Percentiles rank a stretch among this genome's conserved stretches.
phyloP scores from a whole-genome alignment of 2,113 vertebrate species.

The Aythya baeri region DNA sequence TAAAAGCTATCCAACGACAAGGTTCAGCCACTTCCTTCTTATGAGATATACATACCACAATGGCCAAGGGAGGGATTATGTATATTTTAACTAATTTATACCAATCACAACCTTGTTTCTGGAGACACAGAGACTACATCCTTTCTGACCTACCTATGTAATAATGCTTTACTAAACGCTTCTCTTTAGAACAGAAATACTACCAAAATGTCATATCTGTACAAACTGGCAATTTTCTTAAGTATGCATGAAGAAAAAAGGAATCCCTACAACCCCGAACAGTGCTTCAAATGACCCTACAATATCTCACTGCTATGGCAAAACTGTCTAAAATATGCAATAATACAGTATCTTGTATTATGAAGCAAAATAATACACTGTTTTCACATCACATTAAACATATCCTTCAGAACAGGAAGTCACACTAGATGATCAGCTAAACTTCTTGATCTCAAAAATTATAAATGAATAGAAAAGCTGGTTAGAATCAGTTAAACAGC shows the following conservation, averaged over 20 bases:
- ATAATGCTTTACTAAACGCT: background rate
- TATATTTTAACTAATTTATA: background rate
- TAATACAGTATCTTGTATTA: background rate
- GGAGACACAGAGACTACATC: background rate
- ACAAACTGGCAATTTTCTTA: background rate
- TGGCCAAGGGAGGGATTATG: background rate
- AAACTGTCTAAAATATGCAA: background rate
- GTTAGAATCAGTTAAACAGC: background rate
- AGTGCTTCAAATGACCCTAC: background rate
- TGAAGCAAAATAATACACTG: background rate
- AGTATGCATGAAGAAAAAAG: background rate
- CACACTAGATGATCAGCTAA: background rate
- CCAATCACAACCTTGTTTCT: background rate
- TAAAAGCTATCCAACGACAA: background rate
- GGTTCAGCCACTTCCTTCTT: background rate
- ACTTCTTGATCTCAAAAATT: background rate
- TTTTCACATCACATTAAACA: background rate
- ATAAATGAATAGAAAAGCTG: background rate
- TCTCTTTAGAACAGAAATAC: background rate
- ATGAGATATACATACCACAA: background rate
- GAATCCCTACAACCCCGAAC: background rate
- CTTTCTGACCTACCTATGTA: background rate
- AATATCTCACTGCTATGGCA: background rate
- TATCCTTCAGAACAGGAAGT: background rate
- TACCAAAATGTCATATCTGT: background rate